Conservation (phyloP, 2,888 invertebrate genomes). For the Hermaeophaga mercurialis region DNA sequence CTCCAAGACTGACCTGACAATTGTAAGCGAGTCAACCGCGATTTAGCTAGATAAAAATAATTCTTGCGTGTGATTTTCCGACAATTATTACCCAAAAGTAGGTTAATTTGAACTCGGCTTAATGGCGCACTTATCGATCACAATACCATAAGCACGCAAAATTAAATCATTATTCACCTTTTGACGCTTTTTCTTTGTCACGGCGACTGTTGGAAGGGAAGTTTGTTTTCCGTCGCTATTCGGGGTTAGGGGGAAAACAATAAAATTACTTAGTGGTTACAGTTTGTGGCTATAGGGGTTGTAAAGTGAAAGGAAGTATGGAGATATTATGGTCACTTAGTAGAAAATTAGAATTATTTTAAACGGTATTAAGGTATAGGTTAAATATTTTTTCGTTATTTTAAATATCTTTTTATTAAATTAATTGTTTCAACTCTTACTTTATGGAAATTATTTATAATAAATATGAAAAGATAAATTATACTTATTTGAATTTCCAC, state of each 20-base stretch:
- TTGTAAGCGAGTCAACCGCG: constrained; percentile 12
- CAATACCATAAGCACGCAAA: constrained; percentile 28
- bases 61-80: constrained; percentile 31
- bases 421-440: too few species aligned
- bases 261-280: constrained; percentile 8
- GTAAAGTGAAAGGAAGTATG: background rate
- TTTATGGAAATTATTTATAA: too few species aligned
- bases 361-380: too few species aligned
- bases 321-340: background rate
- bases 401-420: too few species aligned
- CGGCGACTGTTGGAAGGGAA: background rate
- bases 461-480: too few species aligned
- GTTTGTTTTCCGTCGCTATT: constrained; percentile 9
- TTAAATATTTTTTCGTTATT: too few species aligned
- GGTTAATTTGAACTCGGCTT: constrained; percentile 30
- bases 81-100: constrained; percentile 33
- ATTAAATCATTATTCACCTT: constrained; percentile 31
- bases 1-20: background rate
- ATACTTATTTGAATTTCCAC: too few species aligned
- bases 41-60: constrained; percentile 28
- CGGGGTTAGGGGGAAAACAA: constrained; percentile 6
- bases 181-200: constrained; percentile 30
- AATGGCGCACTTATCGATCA: constrained; percentile 31
- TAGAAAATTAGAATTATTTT: background rate
- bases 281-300: constrained; percentile 7